Conservation (phyloP, 2,888 invertebrate species). For the Pteria penguin region DNA sequence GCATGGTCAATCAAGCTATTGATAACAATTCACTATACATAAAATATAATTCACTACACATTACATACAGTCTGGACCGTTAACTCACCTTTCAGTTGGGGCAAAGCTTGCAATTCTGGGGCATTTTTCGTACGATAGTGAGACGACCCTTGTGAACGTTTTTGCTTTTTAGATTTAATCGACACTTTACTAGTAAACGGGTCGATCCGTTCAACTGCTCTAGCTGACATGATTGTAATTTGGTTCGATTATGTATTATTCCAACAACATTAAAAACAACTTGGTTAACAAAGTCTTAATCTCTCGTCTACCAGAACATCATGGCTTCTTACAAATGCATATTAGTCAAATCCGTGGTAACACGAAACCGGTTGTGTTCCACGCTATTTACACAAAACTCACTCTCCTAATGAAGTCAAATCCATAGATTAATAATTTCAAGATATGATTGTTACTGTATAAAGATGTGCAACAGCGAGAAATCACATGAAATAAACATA, state of each 20-base stretch:
- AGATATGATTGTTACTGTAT: not conserved
- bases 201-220: constrained; percentile 95
- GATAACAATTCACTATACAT: too few species aligned
- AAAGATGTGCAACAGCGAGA: not conserved
- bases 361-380: constrained; percentile 39
- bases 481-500: not conserved
- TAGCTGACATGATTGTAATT: constrained; percentile 62
- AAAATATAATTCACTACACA: too few species aligned
- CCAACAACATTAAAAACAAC: constrained; percentile 7
- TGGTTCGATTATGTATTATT: not conserved
- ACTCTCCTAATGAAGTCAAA: not conserved
- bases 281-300: constrained; percentile 12
- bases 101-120: constrained; percentile 97
- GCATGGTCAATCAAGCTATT: too few species aligned
- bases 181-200: constrained; percentile 95
- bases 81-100: constrained; percentile 94
- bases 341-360: constrained; percentile 67
- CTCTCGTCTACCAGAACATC: constrained; percentile 52
- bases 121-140: constrained; percentile 98
- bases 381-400: not conserved
- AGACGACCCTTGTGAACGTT: constrained; percentile 99
- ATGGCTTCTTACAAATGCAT: constrained; percentile 62
- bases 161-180: constrained; percentile 98
- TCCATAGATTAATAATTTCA: not conserved
- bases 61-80: too few species aligned